Percentiles rank a stretch among this genome's conserved stretches.
Evolutionary conservation across 2,113 vertebrate genomes (phyloP).

Genomic region (Donacobius atricapilla): DNA sequence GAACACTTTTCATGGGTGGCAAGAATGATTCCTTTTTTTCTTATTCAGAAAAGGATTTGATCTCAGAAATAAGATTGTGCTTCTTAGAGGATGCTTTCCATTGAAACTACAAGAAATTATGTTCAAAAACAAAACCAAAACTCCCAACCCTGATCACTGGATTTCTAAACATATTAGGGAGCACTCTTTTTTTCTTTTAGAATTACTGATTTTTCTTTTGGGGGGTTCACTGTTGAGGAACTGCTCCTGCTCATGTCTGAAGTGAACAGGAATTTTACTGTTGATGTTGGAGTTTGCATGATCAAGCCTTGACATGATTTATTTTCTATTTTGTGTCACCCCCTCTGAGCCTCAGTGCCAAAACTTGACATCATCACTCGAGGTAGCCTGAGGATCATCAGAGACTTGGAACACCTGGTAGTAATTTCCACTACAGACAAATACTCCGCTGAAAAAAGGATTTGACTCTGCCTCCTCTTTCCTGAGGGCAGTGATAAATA

Average conservation of each 20-base stretch:
- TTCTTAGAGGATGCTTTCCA: background rate
- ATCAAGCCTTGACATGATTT: background rate
- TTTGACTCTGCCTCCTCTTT: background rate
- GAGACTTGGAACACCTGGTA: background rate
- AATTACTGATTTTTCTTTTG: background rate
- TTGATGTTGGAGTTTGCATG: background rate
- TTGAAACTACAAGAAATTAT: background rate
- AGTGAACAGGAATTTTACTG: background rate
- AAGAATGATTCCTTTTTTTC: background rate
- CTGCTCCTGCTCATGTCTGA: background rate
- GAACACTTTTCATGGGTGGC: background rate
- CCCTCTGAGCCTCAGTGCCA: background rate
- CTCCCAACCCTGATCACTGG: background rate
- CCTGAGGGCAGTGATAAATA: background rate
- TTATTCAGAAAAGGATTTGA: background rate
- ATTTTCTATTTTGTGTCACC: background rate
- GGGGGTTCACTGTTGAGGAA: background rate
- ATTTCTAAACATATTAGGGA: background rate
- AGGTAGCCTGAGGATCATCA: background rate
- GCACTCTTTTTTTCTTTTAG: background rate
- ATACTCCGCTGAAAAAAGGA: background rate
- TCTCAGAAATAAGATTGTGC: background rate
- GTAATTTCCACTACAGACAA: slow-evolving; percentile 41
- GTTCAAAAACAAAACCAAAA: background rate
- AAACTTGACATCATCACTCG: slow-evolving; percentile 8